Conservation (phyloP, 2,888 invertebrate species). For the Hemithea aestivaria region DNA sequence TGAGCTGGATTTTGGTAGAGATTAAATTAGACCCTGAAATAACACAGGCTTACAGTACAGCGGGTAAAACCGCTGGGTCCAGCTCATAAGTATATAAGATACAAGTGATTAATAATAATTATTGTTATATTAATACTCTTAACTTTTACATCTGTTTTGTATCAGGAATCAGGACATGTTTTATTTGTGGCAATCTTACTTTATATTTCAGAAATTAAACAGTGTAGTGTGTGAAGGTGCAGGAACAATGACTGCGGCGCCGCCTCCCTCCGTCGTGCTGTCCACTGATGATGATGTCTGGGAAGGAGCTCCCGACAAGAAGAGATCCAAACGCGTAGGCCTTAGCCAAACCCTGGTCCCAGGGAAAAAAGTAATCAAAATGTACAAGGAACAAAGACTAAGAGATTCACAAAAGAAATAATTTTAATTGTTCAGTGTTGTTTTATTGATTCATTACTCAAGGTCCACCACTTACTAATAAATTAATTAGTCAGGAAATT, state of each 20-base stretch:
- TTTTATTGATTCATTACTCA: neutral
- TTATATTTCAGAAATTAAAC: constrained; percentile 68
- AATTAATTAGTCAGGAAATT: too few species aligned
- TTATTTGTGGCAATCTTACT: too few species aligned
- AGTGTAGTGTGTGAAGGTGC: constrained; percentile 64
- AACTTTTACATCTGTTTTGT: constrained; percentile 29
- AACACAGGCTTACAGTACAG: too few species aligned
- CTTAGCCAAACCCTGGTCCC: constrained; percentile 87
- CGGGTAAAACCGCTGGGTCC: too few species aligned
- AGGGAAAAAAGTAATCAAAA: constrained; percentile 91
- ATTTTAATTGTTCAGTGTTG: constrained; percentile 1
- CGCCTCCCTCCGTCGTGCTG: constrained; percentile 45
- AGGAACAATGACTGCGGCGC: constrained; percentile 57
- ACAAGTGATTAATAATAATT: too few species aligned
- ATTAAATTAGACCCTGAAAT: too few species aligned
- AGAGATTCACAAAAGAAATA: constrained; percentile 52
- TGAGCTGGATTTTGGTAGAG: too few species aligned
- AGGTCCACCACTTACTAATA: too few species aligned
- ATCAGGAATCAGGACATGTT: too few species aligned
- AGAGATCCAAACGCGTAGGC: constrained; percentile 87
- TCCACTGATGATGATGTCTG: constrained; percentile 65
- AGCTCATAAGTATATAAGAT: too few species aligned
- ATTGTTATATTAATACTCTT: neutral
- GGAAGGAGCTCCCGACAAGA: constrained; percentile 73
- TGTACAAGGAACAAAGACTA: constrained; percentile 83